Conservation (phyloP, 2,113 vertebrate genomes). For the Cryptomyrus ogoouensis region DNA sequence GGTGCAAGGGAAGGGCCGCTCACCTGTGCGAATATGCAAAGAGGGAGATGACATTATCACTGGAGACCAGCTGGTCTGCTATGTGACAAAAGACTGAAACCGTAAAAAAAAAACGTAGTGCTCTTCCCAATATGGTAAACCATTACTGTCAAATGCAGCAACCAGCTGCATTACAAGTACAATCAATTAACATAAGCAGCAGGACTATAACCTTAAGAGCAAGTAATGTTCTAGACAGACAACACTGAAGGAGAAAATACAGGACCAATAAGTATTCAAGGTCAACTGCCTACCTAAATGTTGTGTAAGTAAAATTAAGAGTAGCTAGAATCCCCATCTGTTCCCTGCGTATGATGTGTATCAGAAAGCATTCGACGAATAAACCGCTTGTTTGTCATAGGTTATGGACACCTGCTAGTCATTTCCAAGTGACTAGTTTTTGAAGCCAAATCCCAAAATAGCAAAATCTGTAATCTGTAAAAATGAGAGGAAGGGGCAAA, state of each 20-base stretch:
- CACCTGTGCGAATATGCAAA: slow-evolving; percentile 46
- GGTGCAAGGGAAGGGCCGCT: slow-evolving; percentile 65
- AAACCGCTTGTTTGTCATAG: neutral
- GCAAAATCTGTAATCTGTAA: neutral
- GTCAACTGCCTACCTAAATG: neutral
- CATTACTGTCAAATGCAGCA: neutral
- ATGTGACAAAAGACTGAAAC: neutral
- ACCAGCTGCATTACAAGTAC: neutral
- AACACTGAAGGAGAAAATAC: neutral
- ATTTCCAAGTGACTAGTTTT: neutral
- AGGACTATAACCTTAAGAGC: neutral
- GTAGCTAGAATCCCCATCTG: neutral
- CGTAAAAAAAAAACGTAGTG: neutral
- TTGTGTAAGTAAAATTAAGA: neutral
- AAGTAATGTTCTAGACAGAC: neutral
- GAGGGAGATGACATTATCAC: neutral
- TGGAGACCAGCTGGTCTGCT: neutral
- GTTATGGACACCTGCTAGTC: neutral
- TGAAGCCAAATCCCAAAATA: neutral
- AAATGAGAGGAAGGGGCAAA: neutral
- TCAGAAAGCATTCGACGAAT: neutral
- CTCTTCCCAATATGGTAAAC: neutral
- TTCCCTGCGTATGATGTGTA: neutral
- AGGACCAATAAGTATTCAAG: neutral
- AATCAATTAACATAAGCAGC: neutral